These are phyloP conservation scores for Porites australiensis DNA, from an alignment of 64 coral and sea anemone genomes.

Conservation along the genomic window DNA sequence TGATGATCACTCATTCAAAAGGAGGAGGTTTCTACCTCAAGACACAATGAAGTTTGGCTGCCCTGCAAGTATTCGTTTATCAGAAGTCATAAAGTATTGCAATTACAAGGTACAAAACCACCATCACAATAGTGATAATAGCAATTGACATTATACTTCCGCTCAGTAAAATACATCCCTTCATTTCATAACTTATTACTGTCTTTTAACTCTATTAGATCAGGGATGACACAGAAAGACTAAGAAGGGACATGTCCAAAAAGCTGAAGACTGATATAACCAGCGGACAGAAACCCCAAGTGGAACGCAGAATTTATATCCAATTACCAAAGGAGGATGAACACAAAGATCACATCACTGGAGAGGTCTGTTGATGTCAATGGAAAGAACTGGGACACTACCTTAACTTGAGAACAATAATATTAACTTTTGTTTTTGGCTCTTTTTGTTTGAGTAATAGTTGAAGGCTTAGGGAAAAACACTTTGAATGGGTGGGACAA, in stretches of 20 bases:
- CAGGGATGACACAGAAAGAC: constrained; percentile 76
- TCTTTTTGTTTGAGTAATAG: background rate
- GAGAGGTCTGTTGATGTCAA: constrained; percentile 44
- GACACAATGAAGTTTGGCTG: constrained; percentile 74
- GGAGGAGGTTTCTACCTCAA: constrained; percentile 67
- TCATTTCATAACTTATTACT: too few species aligned
- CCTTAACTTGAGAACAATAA: too few species aligned
- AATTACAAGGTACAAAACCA: constrained; percentile 43
- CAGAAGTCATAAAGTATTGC: constrained; percentile 70
- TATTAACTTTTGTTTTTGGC: too few species aligned
- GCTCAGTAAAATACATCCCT: too few species aligned
- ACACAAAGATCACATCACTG: constrained; percentile 71
- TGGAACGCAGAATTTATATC: constrained; percentile 77
- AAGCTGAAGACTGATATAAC: constrained; percentile 61
- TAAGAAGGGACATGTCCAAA: constrained; percentile 73
- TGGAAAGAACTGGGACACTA: background rate
- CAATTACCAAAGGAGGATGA: constrained; percentile 65
- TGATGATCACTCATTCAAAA: constrained; percentile 71
- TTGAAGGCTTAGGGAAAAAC: background rate
- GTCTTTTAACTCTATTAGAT: constrained; percentile 36
- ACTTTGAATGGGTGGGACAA: background rate
- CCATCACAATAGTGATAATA: background rate
- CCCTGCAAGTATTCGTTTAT: constrained; percentile 62
- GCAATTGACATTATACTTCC: background rate
- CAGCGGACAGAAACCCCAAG: constrained; percentile 53